Conservation (phyloP, 2,888 invertebrate species). For the Chrysina gloriosa region DNA sequence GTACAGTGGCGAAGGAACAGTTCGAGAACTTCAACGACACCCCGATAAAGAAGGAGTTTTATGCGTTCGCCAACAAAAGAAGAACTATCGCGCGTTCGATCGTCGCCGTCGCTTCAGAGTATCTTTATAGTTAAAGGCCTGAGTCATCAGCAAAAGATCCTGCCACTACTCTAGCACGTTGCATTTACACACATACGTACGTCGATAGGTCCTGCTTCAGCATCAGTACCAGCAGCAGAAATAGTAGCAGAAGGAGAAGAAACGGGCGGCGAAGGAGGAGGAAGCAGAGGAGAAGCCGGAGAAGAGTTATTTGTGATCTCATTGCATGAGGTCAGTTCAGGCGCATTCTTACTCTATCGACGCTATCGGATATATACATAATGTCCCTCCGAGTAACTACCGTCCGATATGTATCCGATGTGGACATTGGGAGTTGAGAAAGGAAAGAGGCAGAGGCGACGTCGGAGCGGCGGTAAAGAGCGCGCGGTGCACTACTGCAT, state of each 20-base stretch:
- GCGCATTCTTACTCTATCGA: constrained; percentile 50
- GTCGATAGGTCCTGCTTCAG: constrained; percentile 3
- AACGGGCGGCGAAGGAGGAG: not conserved
- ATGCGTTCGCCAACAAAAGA: constrained; percentile 32
- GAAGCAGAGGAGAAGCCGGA: constrained; percentile 10
- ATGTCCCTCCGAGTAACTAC: constrained; percentile 50
- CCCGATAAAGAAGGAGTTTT: constrained; percentile 33
- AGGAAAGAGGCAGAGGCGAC: constrained; percentile 27
- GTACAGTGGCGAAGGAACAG: constrained; percentile 26
- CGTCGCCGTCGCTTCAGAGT: constrained; percentile 27
- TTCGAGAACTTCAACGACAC: constrained; percentile 20
- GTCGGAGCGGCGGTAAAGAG: constrained; percentile 27
- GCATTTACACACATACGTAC: not conserved
- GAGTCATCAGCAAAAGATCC: constrained; percentile 35
- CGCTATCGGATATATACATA: constrained; percentile 51
- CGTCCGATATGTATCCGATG: constrained; percentile 54
- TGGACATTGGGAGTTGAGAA: constrained; percentile 51
- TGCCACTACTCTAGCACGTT: constrained; percentile 5
- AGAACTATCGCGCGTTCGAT: constrained; percentile 14
- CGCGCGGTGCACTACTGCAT: constrained; percentile 54
- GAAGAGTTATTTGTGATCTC: constrained; percentile 40
- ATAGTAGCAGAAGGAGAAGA: constrained; percentile 3
- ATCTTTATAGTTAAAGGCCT: constrained; percentile 38
- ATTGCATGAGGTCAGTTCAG: constrained; percentile 46
- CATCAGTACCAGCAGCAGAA: not conserved